phyloP scores from a whole-genome alignment of 2,113 vertebrate species.

The Tylochromis polylepis region DNA sequence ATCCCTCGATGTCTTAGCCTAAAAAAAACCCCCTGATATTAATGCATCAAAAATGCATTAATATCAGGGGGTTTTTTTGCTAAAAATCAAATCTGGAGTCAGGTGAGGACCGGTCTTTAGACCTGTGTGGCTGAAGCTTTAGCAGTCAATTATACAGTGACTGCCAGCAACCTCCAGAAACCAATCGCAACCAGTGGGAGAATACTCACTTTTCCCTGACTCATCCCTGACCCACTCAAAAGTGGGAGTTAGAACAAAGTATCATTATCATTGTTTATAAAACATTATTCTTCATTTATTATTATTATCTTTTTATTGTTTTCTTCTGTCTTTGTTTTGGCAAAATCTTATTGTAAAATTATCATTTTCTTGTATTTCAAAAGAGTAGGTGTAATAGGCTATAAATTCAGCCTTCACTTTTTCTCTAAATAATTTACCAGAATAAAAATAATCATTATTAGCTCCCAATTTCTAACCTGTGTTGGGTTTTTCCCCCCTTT shows the following conservation, averaged over 20 bases:
- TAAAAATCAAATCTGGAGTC: too few species aligned
- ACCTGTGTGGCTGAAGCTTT: neutral
- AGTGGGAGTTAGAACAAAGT: neutral
- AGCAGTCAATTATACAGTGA: neutral
- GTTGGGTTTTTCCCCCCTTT: fast-evolving
- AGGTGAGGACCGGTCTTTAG: neutral
- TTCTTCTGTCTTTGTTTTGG: neutral
- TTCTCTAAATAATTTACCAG: neutral
- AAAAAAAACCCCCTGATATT: too few species aligned
- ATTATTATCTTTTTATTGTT: neutral
- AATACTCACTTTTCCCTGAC: neutral
- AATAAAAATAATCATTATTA: neutral
- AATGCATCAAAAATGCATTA: too few species aligned
- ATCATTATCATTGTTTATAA: neutral
- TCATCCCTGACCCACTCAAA: too few species aligned
- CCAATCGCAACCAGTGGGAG: neutral
- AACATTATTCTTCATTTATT: neutral
- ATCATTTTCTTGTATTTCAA: neutral
- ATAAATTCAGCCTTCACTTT: neutral
- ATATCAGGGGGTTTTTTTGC: neutral
- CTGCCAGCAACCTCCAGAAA: neutral
- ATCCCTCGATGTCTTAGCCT: fast-evolving
- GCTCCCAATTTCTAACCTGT: neutral
- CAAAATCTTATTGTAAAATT: neutral
- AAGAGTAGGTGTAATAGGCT: neutral